These are phyloP conservation scores for Dryomyza anilis DNA, from an alignment of 2,888 invertebrate species.

Conservation along the genomic window DNA sequence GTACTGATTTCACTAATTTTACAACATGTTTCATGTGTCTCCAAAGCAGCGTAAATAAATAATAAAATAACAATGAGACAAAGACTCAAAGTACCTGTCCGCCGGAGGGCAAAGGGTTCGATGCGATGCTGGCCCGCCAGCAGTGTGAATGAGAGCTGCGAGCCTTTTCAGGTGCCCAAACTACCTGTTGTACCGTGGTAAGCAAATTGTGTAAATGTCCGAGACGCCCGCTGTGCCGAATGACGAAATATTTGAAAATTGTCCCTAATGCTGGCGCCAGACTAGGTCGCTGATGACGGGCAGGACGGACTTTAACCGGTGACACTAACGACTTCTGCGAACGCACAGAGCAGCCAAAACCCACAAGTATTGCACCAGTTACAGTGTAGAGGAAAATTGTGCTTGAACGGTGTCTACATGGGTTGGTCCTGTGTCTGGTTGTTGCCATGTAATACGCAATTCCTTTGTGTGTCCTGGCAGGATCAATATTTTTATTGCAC, in stretches of 20 bases:
- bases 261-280: conserved; percentile 61
- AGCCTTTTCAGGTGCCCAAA: not conserved
- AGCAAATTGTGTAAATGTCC: not conserved
- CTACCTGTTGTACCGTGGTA: not conserved
- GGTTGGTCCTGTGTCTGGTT: conserved; percentile 1
- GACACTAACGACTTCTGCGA: conserved; percentile 60
- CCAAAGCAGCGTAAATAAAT: not conserved
- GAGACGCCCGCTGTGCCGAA: conserved; percentile 39
- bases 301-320: conserved; percentile 45
- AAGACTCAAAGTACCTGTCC: not conserved
- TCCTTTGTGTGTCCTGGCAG: conserved; percentile 47
- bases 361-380: conserved; percentile 15
- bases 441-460: conserved; percentile 39
- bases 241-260: conserved; percentile 57
- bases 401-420: conserved; percentile 14
- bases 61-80: not conserved
- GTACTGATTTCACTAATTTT: conserved; percentile 1
- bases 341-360: conserved; percentile 41
- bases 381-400: not conserved
- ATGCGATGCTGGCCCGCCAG: not conserved
- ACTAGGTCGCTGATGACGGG: conserved; percentile 43
- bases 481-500: conserved; percentile 51
- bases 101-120: not conserved
- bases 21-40: not conserved
- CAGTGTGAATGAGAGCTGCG: conserved; percentile 9